A percentile compares a stretch with the other conserved stretches of the same genome.
phyloP scores from a whole-genome alignment of 2,888 invertebrate species.

The Ophioninae sp. region DNA sequence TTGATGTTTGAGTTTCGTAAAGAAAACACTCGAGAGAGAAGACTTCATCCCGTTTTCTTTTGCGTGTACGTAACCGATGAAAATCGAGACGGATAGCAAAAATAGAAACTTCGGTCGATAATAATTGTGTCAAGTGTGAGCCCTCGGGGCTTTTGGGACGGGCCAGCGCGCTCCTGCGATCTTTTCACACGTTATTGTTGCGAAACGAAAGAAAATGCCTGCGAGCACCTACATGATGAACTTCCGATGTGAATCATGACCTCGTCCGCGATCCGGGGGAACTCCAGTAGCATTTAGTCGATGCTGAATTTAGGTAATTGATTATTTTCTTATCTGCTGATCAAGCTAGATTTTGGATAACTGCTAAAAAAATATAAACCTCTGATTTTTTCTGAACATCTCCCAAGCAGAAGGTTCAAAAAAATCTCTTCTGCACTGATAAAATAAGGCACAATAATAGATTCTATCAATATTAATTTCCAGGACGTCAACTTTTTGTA shows the following conservation, averaged over 20 bases:
- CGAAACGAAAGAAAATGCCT: conserved; percentile 69
- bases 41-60: neutral
- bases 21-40: conserved; percentile 3
- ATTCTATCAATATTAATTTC: neutral
- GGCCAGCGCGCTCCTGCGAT: conserved; percentile 23
- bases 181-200: conserved; percentile 42
- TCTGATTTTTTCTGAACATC: neutral
- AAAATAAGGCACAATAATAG: neutral
- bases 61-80: conserved; percentile 1
- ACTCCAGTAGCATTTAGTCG: neutral
- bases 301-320: neutral
- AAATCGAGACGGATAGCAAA: conserved; percentile 69
- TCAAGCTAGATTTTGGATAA: neutral
- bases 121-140: conserved; percentile 79
- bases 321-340: neutral
- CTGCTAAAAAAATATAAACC: neutral
- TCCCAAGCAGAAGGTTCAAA: neutral
- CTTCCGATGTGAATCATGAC: conserved; percentile 38
- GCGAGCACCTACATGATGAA: conserved; percentile 53
- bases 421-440: neutral
- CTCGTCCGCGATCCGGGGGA: neutral
- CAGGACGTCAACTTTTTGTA: no score
- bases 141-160: conserved; percentile 65
- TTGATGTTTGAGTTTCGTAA: neutral
- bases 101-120: conserved; percentile 79